Evolutionary conservation across 53 echinoderm and acorn worm genomes (phyloP), one percentile per base, ranked within the genome.

Genomic region (Patiria pectinifera): DNA sequence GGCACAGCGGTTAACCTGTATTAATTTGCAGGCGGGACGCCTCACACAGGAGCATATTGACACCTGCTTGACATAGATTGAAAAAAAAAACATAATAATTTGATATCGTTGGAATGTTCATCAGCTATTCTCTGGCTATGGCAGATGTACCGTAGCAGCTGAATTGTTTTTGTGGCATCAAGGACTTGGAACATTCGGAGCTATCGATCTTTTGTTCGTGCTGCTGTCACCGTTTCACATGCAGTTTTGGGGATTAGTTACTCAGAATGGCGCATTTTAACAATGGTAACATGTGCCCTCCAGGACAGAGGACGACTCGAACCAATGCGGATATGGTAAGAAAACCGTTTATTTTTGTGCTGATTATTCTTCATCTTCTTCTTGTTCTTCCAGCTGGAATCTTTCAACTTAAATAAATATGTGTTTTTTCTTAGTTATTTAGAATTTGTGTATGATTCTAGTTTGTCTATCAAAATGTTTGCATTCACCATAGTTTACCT

Each of bases 301-400:
- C 69, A 59, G 63, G 62, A 12, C 81, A 70, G 59, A 79, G 86
- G 21, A 87, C 81, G 45, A 85, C 66, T 6, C 79, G 92, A 13
- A 92, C 92, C 69, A 92, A 92, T 26, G 92, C 92, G 22, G 92
- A 92, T 59, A 92, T 92, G 92, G 92, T 92, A 86, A 74, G 91
- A 13, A 6, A 85, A 53, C 53, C 53, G 2, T 53, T 53, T 53
- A 53, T 53, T 53, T 53, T 53, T 53, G 53, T 53, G 53, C 53
- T 53, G 53, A 53, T 53, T 53, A 6, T 53, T 53, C 2, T 74
- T 74, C 70, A 70, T n/a, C 21, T n/a, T 24, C 0, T 74, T 9
- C 21, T 74, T 74, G 4, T 74, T 22, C 4, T 22, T 74, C 15
- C 11, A 4, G 0, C 69, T 18, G 10, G 21, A 69, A 13, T 69